Base-by-base conservation (phyloP, 2,888 invertebrate genomes). In the Cryptus armator region DNA sequence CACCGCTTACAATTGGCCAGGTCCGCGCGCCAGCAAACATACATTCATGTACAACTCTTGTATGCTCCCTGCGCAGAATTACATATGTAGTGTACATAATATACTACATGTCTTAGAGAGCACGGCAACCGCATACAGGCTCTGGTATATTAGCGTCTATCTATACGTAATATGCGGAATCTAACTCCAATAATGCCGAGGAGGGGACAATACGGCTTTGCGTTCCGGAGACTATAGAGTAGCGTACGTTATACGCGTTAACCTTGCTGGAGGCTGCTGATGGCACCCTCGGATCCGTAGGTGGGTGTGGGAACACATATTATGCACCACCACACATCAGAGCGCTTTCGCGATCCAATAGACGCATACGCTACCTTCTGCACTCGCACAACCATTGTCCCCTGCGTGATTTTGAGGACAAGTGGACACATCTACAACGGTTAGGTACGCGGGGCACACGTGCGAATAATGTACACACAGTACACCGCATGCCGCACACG, bases 161-260 rank as follows among this genome's bases (percentile, higher is more conserved):
- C 46, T 76, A 46, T 62, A 64, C 62, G 85, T 86, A 88, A 87
- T 90, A 88, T 86, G 78, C 87, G 87, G 87, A 87, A 86, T 89
- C 89, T 88, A 84, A 82, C 84, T 84, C 83, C 86, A 87, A 89
- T 90, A 90, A 89, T 89, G 86, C 86, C 81, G 71, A 19, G 37
- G 37, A 10, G 81, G 46, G 84, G 87, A 89, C 89, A 89, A 90
- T 89, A 87, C 84, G 82, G 68, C 76, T 72, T 86, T 84, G 62
- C 68, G 68, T 84, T 78, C 48, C 71, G 46, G 46, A 67, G 66
- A 62, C 70, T 80, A 86, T 71, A 14, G 72, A 64, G 70, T 70
- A 75, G 75, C 44, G 72, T 80, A 64, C 75, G 53, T 64, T 78
- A 51, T 76, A 80, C 66, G 76, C 72, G 76, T 85, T 86, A 84